Evolutionary conservation across 2,797 vertebrate species (phyloP), one percentile per base, ranked within the genome.

Genomic region (Hippoglossus hippoglossus): DNA sequence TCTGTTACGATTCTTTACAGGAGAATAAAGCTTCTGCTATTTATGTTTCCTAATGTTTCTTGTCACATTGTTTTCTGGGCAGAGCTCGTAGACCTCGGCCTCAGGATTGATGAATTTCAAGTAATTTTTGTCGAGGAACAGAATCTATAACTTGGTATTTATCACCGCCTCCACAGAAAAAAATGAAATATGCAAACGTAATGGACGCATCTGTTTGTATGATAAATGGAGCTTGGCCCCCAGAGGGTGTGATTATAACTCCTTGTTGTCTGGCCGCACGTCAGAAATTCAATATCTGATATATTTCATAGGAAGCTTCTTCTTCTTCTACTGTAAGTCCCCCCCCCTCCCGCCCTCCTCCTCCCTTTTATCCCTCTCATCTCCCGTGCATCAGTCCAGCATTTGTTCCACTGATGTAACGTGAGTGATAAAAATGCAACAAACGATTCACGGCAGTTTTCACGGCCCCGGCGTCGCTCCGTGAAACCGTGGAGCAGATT

Each of bases 101-200:
- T 28, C 61, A 26, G 36, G 72, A 76, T 47, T 16, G 75, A 77
- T 85, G 11, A 22, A 75, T 60, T 54, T 47, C 2, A 21, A 62
- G 52, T 69, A 46, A 59, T 74, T 79, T 64, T 64, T 47, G 34
- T 61, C 2, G 12, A 10, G 18, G 26, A 60, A 51, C 41, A 52
- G 24, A 59, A 22, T 78, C 56, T 60, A 57, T 63, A 74, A 56
- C n/a, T 64, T 55, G 39, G 70, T 73, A 82, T 82, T 63, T 82
- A 74, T 80, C 22, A 55, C 51, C 15, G 47, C 52, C 69, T 67
- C 73, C 44, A 26, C 54, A 67, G 54, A 80, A 66, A 71, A 73
- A 73, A 73, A 79, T 83, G 36, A 82, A 67, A 75, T 74, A 81
- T 81, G 83, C 58, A 71, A 59, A 86, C 80, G 41, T 5, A 53